phyloP scores from a whole-genome alignment of 2,888 invertebrate species.

The Drosophila trichaetosa region DNA sequence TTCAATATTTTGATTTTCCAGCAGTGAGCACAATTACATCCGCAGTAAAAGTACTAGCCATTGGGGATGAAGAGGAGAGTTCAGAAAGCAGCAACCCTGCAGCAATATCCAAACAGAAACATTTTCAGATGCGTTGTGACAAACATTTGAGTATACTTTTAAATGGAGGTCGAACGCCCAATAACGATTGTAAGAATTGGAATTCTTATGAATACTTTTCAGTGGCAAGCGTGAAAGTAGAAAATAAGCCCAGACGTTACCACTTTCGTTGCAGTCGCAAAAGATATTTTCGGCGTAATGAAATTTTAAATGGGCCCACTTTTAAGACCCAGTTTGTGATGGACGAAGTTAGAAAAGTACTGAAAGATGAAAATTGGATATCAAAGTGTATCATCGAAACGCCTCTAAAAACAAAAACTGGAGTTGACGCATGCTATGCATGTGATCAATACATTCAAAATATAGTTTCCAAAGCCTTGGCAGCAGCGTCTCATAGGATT shows the following conservation, averaged over 20 bases:
- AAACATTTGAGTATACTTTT: constrained; percentile 22
- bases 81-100: neutral
- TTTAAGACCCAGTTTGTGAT: neutral
- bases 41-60: neutral
- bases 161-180: constrained; percentile 1
- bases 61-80: neutral
- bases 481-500: neutral
- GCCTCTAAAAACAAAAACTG: neutral
- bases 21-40: neutral
- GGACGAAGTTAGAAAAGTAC: constrained; percentile 4
- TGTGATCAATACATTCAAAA: neutral
- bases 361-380: constrained; percentile 9
- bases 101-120: neutral
- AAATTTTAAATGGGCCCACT: neutral
- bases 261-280: constrained; percentile 1
- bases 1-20: neutral
- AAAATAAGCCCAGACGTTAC: constrained; percentile 25
- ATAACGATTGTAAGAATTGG: constrained; percentile 17
- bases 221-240: neutral
- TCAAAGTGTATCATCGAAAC: constrained; percentile 1
- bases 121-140: neutral
- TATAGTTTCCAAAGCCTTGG: neutral
- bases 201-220: neutral
- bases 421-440: rapidly evolving
- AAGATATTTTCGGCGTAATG: neutral